Base-by-base conservation (phyloP, 2,797 vertebrate species). In the Crypturellus tataupa region DNA sequence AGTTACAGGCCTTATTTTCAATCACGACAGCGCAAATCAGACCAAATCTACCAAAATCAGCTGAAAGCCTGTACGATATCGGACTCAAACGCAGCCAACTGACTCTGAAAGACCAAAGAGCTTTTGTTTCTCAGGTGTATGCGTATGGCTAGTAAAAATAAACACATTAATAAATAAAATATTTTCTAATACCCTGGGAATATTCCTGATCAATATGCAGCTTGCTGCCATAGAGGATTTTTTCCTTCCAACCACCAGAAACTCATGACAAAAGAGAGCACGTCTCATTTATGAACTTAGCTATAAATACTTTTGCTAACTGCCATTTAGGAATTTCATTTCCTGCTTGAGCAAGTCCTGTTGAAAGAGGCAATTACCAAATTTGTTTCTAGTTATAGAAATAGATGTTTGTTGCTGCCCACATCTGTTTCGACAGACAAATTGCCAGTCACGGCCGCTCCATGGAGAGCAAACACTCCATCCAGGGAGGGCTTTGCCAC, bases 391-490 rank as follows among this genome's bases (percentile, higher is more conserved):
- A 97, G 96, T 98, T 98, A 98, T 97, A 98, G 97, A 98, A 98
- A 98, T 98, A 97, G 97, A 98, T 97, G 98, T 97, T 97, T 98
- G 97, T 97, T 95, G 91, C 97, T 96, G 94, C 95, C 97, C 97
- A 97, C 98, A 98, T 98, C 97, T 98, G 98, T 98, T 98, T 98
- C 96, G n/a, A 97, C 97, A 97, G 97, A 98, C 97, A 97, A 97
- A 97, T 93, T 97, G 97, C 96, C 97, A 96, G 97, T 96, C 53
- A 4, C 19, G 86, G 89, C 78, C 44, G 71, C 95, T 96, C 95
- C 21, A 92, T 92, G 91, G 85, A 96, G 88, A 96, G 88, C 77
- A 94, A 96, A 96, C 42, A 89, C 53, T 62, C 80, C 96, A 84
- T 47, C 72, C 80, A 94, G 87, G 84, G 80, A 95, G 31, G 62